These are phyloP conservation scores for Botia kubotai DNA, from an alignment of 2,797 vertebrate genomes.

Conservation along the genomic window DNA sequence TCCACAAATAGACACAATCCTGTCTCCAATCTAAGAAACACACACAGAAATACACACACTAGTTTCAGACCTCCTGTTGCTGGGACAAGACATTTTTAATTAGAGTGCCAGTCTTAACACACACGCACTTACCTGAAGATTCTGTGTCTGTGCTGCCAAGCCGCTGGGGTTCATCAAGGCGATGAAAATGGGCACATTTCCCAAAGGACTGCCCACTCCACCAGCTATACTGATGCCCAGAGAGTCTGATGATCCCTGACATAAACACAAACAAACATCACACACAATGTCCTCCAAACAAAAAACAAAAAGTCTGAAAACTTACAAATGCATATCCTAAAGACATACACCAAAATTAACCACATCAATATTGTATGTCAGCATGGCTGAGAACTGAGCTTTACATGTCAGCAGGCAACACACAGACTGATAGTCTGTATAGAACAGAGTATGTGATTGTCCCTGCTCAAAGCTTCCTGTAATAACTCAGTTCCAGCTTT, in stretches of 20 bases:
- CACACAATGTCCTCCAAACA: not conserved
- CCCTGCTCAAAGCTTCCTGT: no score
- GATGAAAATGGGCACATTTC: constrained; percentile 95
- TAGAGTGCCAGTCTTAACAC: not conserved
- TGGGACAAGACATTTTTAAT: not conserved
- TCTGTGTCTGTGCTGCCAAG: constrained; percentile 93
- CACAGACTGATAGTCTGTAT: no score
- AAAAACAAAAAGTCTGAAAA: no score
- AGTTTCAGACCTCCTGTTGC: not conserved
- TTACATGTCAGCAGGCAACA: no score
- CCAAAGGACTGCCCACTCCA: constrained; percentile 93
- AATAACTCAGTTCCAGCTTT: no score
- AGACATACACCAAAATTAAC: no score
- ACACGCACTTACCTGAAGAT: constrained; percentile 82
- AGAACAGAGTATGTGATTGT: no score
- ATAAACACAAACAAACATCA: constrained; percentile 21
- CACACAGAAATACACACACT: not conserved
- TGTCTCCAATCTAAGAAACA: constrained; percentile 87
- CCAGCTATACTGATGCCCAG: constrained; percentile 95
- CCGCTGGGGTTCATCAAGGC: constrained; percentile 97
- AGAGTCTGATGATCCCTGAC: constrained; percentile 85
- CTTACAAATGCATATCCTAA: no score
- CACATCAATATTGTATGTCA: no score
- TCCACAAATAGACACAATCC: constrained; percentile 92
- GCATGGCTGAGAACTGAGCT: no score